phyloP scores from a whole-genome alignment of 2,888 invertebrate genomes.

The Smittia aterrima region DNA sequence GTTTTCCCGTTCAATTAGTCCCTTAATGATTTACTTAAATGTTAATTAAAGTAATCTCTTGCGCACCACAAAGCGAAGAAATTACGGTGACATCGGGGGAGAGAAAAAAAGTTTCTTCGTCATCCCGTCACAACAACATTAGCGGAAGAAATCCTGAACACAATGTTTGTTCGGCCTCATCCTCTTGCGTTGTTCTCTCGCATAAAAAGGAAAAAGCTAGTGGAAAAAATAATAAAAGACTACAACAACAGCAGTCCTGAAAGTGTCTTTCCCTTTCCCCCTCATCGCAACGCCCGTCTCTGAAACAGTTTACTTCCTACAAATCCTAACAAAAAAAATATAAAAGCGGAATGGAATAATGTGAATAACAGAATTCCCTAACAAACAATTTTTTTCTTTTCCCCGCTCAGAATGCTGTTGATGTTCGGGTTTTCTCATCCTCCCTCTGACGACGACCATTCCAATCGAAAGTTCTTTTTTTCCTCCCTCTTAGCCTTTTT shows the following conservation, averaged over 20 bases:
- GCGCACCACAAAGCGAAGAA: too few relatives aligned
- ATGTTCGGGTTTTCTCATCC: conserved; percentile 24
- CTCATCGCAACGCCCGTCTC: background rate
- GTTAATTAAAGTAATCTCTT: too few relatives aligned
- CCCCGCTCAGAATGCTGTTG: conserved; percentile 21
- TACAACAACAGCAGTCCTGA: conserved; percentile 9
- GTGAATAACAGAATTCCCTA: conserved; percentile 37
- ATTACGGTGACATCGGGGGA: too few relatives aligned
- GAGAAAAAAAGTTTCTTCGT: background rate
- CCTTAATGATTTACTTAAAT: too few relatives aligned
- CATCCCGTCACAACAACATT: conserved; percentile 5
- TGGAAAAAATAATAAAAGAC: conserved; percentile 17
- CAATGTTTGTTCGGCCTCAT: conserved; percentile 5
- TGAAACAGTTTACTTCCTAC: conserved; percentile 40
- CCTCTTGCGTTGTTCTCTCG: background rate
- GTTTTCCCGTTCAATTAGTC: too few relatives aligned
- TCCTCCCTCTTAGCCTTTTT: conserved; percentile 26
- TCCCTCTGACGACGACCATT: background rate
- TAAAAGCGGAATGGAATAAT: conserved; percentile 31
- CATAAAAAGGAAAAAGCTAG: too few relatives aligned
- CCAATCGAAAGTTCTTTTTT: background rate
- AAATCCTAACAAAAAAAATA: background rate
- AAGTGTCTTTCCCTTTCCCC: conserved; percentile 7
- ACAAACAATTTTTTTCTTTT: conserved; percentile 37
- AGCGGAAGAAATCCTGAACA: background rate